Conservation (phyloP, 2,797 vertebrate species). For the Masticophis lateralis region DNA sequence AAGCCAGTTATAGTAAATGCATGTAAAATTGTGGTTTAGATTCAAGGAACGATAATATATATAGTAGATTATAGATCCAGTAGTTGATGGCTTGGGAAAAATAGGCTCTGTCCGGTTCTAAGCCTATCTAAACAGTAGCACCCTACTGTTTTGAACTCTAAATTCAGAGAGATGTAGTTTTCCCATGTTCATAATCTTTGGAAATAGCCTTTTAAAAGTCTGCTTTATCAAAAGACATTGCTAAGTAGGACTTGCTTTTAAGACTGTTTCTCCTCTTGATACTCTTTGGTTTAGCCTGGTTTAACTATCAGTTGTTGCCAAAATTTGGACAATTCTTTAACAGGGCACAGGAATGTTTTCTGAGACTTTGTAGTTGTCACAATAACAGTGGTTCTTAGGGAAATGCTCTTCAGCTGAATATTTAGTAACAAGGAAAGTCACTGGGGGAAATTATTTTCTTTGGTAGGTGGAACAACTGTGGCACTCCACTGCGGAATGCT, state of each 20-base stretch:
- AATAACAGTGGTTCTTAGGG: not conserved
- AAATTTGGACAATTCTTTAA: not conserved
- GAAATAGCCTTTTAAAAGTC: too few species aligned
- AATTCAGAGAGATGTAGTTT: not conserved
- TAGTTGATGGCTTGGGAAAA: not conserved
- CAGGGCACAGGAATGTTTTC: not conserved
- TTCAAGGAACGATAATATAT: not conserved
- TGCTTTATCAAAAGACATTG: not conserved
- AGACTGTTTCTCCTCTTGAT: not conserved
- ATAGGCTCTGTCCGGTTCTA: not conserved
- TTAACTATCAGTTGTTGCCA: not conserved
- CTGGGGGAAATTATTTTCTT: conserved; percentile 73
- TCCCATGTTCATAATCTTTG: not conserved
- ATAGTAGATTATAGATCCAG: not conserved
- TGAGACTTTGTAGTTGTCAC: too few species aligned
- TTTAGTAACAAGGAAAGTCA: not conserved
- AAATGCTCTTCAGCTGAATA: not conserved
- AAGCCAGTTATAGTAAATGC: not conserved
- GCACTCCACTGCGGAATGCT: conserved; percentile 86
- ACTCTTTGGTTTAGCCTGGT: not conserved
- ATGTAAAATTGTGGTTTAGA: not conserved
- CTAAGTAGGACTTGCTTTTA: too few species aligned
- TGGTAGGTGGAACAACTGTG: conserved; percentile 92
- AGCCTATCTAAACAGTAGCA: not conserved
- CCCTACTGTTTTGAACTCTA: not conserved